A percentile compares a stretch with the other conserved stretches of the same genome.
phyloP scores from a whole-genome alignment of 1,140 invertebrate species.

The Diachasmimorpha longicaudata region DNA sequence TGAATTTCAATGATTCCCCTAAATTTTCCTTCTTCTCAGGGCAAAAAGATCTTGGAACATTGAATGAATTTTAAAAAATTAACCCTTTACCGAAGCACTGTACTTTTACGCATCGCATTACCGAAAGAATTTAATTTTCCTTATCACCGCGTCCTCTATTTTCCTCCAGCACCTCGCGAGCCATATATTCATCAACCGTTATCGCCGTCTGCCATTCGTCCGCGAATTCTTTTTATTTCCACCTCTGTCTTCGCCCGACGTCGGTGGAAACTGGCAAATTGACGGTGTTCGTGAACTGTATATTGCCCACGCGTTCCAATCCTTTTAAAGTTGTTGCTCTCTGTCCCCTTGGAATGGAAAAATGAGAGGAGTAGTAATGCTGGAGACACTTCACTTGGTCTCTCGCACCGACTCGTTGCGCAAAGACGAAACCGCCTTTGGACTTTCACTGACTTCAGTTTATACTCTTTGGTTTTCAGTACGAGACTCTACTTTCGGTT shows the following conservation, averaged over 20 bases:
- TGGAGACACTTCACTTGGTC: conserved; percentile 14
- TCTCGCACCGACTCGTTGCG: conserved; percentile 45
- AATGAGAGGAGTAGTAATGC: not conserved
- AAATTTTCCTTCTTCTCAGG: too few species aligned
- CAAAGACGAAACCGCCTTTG: conserved; percentile 40
- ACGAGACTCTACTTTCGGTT: not conserved
- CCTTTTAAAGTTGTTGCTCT: not conserved
- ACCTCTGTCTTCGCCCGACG: not conserved
- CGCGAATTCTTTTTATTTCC: not conserved
- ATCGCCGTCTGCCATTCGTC: not conserved
- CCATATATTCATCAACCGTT: not conserved
- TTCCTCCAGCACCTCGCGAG: too few species aligned
- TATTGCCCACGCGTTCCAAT: not conserved
- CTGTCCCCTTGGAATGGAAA: not conserved
- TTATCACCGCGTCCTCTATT: too few species aligned
- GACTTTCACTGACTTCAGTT: conserved; percentile 53
- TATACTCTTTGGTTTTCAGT: not conserved
- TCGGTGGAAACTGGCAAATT: not conserved
- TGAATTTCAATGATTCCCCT: too few species aligned
- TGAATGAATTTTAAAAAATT: too few species aligned
- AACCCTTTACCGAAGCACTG: too few species aligned
- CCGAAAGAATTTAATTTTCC: too few species aligned
- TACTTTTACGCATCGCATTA: too few species aligned
- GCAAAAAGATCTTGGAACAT: too few species aligned
- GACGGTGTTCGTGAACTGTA: not conserved